Base-by-base conservation (phyloP, 2,113 vertebrate species). In the Brachypteracias leptosomus region DNA sequence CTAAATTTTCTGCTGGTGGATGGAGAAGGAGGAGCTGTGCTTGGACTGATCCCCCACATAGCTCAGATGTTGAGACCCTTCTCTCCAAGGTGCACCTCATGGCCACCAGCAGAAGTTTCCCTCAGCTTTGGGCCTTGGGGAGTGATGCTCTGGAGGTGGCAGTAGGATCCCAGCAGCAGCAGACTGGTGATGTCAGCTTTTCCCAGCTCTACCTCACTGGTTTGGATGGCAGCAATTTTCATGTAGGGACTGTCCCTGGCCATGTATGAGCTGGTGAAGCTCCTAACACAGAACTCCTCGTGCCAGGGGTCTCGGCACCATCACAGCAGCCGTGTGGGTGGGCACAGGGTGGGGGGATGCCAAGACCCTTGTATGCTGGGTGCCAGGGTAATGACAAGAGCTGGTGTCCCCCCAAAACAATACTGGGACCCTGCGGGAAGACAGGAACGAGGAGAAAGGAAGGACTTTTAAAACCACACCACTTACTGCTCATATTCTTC, bases 401-500 rank as follows among this genome's bases (percentile, higher is more conserved):
- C 67, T 1, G 0, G 7, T 13, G 57, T 28, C 35, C 31, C 29
- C 47, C 19, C 46, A 44, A 25, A 67, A 31, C 6, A 28, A 10
- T 13, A 16, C 59, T 61, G n/a, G 1, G 1, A 28, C 38, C 31
- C 38, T 4, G 3, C 2, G 5, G 46, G 54, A 49, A 36, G 46
- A 31, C 4, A 36, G 17, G 44, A 75, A 82, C 1, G 24, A n/a
- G 44, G 47, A 75, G 82, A 44, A 61, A 68, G 26, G 16, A 72
- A 91, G 6, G 28, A 18, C 16, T 13, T 9, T 68, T 62, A 35
- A 65, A 90, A 62, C 4, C 59, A 52, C 16, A 12, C 8, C 80
- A 99, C 99, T 99, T 97, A 98, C 98, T 99, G 97, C 33, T 98
- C 99, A 28, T 96, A 98, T 81, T 99, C 98, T 66, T 99, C 98